A percentile compares a stretch with the other conserved stretches of the same genome.
These are phyloP conservation scores for Neodiprion fabricii DNA, from an alignment of 1,140 invertebrate genomes.

Conservation along the genomic window DNA sequence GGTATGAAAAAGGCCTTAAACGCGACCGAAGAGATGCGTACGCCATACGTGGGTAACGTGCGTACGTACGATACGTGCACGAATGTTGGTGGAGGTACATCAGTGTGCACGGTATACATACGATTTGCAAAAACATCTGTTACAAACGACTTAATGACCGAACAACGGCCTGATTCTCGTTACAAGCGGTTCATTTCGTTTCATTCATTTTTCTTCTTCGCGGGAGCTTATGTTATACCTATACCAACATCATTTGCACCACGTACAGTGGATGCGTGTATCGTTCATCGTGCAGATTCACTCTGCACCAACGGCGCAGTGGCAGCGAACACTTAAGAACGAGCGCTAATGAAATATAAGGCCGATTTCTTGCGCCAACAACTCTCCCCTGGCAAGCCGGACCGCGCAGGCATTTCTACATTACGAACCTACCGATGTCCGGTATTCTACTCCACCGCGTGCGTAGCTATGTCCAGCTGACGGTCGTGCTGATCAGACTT, in stretches of 20 bases:
- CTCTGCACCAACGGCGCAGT: neutral
- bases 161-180: constrained; percentile 6
- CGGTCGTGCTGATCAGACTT: too few species aligned
- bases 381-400: neutral
- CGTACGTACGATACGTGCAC: neutral
- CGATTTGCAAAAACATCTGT: constrained; percentile 5
- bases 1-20: constrained; percentile 5
- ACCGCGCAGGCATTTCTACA: too few species aligned
- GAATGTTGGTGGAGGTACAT: neutral
- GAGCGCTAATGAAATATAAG: neutral
- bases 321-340: neutral
- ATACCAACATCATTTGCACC: too few species aligned
- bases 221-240: too few species aligned
- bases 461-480: neutral
- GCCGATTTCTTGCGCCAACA: neutral
- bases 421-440: too few species aligned
- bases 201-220: neutral
- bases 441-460: neutral
- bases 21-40: neutral
- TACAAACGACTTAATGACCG: constrained; percentile 3
- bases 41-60: neutral
- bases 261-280: too few species aligned
- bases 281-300: neutral
- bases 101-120: neutral
- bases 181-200: neutral